Evolutionary conservation across 2,888 invertebrate species (phyloP).

Genomic region (Drosophila gaucha): DNA sequence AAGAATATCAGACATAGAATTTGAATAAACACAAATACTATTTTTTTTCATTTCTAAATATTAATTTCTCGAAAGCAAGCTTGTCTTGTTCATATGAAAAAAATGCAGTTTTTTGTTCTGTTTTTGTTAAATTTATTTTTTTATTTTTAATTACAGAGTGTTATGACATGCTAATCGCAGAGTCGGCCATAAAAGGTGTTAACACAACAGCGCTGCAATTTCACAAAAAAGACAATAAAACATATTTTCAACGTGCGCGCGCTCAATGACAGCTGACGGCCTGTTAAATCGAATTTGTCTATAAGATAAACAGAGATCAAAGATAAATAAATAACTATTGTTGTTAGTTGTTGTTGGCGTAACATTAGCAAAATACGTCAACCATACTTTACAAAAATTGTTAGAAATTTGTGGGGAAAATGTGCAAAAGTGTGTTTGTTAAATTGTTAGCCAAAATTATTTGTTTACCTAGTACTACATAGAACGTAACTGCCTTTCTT

Average conservation of each 20-base stretch:
- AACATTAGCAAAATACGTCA: conserved; percentile 49
- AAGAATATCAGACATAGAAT: background rate
- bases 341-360: conserved; percentile 39
- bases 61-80: background rate
- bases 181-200: conserved; percentile 43
- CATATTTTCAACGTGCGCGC: conserved; percentile 28
- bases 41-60: background rate
- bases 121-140: conserved; percentile 23
- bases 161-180: conserved; percentile 31
- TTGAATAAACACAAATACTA: background rate
- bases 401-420: conserved; percentile 60
- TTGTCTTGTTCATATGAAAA: background rate
- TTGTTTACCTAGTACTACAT: conserved; percentile 69
- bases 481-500: conserved; percentile 61
- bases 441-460: conserved; percentile 79
- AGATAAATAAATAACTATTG: conserved; percentile 17
- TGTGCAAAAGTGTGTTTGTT: conserved; percentile 78
- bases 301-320: conserved; percentile 17
- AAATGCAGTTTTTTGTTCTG: conserved; percentile 12
- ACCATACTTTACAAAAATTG: conserved; percentile 41
- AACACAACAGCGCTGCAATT: conserved; percentile 24
- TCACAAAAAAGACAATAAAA: conserved; percentile 11
- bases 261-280: conserved; percentile 39
- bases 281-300: conserved; percentile 51
- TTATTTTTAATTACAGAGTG: conserved; percentile 47